Percentiles rank a stretch among this genome's conserved stretches.
phyloP scores from a whole-genome alignment of 2,113 vertebrate species.

The Stictonetta naevosa region DNA sequence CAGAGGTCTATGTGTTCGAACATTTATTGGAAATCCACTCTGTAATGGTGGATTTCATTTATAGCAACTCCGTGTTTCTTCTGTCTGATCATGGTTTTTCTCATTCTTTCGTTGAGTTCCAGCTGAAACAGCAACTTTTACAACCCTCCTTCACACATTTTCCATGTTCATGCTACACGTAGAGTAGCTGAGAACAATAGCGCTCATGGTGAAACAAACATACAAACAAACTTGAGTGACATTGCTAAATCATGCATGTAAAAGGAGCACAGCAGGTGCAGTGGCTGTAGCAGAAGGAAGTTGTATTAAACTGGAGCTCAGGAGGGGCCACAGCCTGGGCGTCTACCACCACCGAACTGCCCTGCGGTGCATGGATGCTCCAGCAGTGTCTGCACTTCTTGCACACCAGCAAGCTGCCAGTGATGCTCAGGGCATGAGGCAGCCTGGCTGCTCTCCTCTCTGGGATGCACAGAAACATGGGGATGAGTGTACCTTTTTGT shows the following conservation, averaged over 20 bases:
- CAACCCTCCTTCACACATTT: background rate
- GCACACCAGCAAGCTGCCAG: fast-evolving
- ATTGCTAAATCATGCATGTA: background rate
- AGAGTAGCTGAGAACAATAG: background rate
- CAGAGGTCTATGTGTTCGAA: background rate
- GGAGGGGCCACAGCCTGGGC: background rate
- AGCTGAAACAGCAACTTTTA: background rate
- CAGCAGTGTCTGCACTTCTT: background rate
- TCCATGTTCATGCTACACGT: background rate
- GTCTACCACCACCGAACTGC: background rate
- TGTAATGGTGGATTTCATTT: background rate
- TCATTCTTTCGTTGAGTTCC: background rate
- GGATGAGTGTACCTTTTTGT: background rate
- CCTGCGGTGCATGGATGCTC: background rate
- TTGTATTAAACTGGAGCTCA: background rate
- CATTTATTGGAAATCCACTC: background rate
- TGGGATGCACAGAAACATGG: background rate
- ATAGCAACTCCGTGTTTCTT: background rate
- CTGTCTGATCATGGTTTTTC: background rate
- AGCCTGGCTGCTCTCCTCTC: fast-evolving
- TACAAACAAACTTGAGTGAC: too few relatives aligned
- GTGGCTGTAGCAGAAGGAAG: background rate
- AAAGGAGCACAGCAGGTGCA: background rate
- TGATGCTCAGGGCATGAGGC: fast-evolving
- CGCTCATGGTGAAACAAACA: background rate